phyloP scores from a whole-genome alignment of 2,797 vertebrate species.

The Cossypha caffra region DNA sequence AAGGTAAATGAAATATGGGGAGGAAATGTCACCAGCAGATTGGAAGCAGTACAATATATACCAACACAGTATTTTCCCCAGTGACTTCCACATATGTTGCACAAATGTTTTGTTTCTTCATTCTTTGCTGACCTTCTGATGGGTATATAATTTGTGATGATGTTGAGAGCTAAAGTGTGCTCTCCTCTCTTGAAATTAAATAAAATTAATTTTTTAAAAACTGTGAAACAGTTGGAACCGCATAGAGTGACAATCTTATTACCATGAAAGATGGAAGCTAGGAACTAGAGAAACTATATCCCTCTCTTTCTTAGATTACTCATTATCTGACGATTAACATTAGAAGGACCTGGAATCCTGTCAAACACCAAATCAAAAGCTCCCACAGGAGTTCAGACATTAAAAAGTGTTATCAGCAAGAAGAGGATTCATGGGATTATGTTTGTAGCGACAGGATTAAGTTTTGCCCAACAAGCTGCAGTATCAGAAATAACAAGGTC shows the following conservation, averaged over 20 bases:
- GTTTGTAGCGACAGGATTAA: slow-evolving; percentile 9
- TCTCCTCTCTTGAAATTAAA: neutral
- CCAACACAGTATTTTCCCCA: neutral
- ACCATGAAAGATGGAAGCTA: neutral
- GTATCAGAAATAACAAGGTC: slow-evolving; percentile 39
- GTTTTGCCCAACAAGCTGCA: slow-evolving; percentile 13
- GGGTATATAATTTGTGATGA: neutral
- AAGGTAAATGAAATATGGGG: neutral
- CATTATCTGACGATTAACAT: slow-evolving; percentile 22
- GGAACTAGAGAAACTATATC: neutral
- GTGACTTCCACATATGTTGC: neutral
- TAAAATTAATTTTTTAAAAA: neutral
- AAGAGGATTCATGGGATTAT: slow-evolving; percentile 42
- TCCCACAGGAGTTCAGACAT: neutral
- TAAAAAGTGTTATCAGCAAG: slow-evolving; percentile 2
- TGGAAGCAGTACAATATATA: neutral
- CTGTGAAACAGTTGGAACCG: neutral
- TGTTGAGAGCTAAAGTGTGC: neutral
- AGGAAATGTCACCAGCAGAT: neutral
- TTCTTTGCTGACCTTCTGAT: neutral
- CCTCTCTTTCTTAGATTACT: neutral
- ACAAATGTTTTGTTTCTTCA: neutral
- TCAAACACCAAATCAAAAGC: slow-evolving; percentile 16
- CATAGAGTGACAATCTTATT: neutral
- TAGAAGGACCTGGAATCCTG: neutral